Evolutionary conservation across 2,797 vertebrate species (phyloP), one percentile per base, ranked within the genome.

Genomic region (Hoplostethus mediterraneus): DNA sequence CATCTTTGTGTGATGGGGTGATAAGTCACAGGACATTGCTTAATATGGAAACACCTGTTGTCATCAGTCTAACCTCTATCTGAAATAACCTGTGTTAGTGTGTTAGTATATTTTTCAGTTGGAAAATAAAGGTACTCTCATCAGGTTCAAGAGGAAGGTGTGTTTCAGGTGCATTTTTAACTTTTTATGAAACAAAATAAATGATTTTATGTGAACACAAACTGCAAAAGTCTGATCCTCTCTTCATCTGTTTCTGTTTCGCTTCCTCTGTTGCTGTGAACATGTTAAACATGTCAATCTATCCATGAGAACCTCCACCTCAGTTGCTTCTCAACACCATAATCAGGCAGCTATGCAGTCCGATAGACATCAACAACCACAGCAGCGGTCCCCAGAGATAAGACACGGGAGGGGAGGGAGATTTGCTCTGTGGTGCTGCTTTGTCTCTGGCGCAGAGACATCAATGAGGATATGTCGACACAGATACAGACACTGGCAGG

Each of bases 401-500:
- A 61, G 51, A 21, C 25, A 42, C 12, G 2, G 51, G 21, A 10
- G 9, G 16, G 11, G 49, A 6, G 7, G 38, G 55, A 13, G 11
- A 7, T 31, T 61, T 73, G 58, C 31, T 63, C 6, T 0, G 56
- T 33, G 63, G 16, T 74, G 64, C 45, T 64, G 45, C 62, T 74
- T 78, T 80, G 62, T 85, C 58, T 80, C 67, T 60, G 63, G 47
- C 52, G 21, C 17, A 25, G 51, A 52, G 21, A 73, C 80, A 77
- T 86, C 82, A 71, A 63, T 77, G 63, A 74, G 68, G 56, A 83
- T 74, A 28, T 59, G 63, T 83, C 16, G 44, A 72, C 73, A 73
- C 54, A 57, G 60, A 82, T 65, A 53, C 63, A 52, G 56, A 73
- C 48, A 6, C 57, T 51, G 77, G 55, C 70, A 84, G 77, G 21